These are phyloP conservation scores for Indicator maculatus DNA, from an alignment of 2,113 vertebrate genomes.

Conservation along the genomic window DNA sequence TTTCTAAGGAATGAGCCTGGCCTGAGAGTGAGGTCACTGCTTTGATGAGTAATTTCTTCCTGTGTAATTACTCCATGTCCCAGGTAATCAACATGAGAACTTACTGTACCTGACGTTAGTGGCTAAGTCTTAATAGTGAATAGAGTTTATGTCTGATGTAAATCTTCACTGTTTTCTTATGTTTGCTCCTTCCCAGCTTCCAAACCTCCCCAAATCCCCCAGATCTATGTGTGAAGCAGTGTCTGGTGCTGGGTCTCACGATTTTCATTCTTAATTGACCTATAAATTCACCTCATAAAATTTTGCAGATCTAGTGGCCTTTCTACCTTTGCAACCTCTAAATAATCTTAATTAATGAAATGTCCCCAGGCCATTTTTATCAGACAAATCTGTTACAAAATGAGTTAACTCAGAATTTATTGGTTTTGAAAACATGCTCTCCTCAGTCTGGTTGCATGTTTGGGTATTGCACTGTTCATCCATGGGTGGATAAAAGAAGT, in stretches of 20 bases:
- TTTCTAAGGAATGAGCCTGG: background rate
- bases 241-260: background rate
- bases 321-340: background rate
- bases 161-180: background rate
- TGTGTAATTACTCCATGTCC: background rate
- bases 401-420: background rate
- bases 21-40: fast-evolving
- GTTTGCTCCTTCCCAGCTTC: background rate
- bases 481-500: background rate
- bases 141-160: background rate
- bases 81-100: background rate
- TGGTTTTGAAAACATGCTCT: background rate
- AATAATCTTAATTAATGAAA: conserved; percentile 14
- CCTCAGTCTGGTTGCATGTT: background rate
- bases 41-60: background rate
- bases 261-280: background rate
- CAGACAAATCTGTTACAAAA: background rate
- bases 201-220: background rate
- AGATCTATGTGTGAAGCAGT: background rate
- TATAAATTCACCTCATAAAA: conserved; percentile 9
- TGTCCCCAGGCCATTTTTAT: background rate
- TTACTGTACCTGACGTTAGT: background rate
- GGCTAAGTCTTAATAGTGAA: background rate
- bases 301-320: background rate
- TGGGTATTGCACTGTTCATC: background rate